A percentile compares a stretch with the other conserved stretches of the same genome.
Evolutionary conservation across 2,113 vertebrate genomes (phyloP).

Genomic region (Alouatta palliata): DNA sequence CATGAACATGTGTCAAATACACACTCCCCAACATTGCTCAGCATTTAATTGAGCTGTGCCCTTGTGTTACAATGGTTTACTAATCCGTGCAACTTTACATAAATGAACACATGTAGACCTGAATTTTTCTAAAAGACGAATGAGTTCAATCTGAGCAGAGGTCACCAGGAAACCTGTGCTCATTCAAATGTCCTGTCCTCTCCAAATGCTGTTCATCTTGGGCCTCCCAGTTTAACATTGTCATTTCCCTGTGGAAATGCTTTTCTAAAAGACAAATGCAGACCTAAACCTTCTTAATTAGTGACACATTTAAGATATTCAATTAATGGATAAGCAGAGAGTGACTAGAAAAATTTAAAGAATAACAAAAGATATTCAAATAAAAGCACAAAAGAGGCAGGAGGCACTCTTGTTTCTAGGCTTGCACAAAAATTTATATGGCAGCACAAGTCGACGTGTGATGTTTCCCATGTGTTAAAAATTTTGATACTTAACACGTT

Average conservation of each 20-base stretch:
- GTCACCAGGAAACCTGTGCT: neutral
- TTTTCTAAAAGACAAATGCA: neutral
- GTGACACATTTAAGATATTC: neutral
- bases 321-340: neutral
- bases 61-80: neutral
- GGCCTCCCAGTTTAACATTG: neutral
- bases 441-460: neutral
- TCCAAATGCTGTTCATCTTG: neutral
- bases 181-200: neutral
- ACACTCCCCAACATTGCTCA: neutral
- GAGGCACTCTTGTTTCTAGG: conserved; percentile 5
- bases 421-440: conserved; percentile 33
- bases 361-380: neutral
- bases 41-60: neutral
- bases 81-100: neutral
- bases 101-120: neutral
- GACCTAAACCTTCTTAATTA: neutral
- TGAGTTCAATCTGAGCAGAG: neutral
- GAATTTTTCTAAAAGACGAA: neutral
- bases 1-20: neutral
- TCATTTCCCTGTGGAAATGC: conserved; percentile 29
- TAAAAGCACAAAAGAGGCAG: neutral
- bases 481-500: conserved; percentile 17
- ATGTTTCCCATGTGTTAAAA: conserved; percentile 21
- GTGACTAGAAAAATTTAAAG: neutral